These are phyloP conservation scores for Hemithea aestivaria DNA, from an alignment of 2,888 invertebrate genomes.

Conservation along the genomic window DNA sequence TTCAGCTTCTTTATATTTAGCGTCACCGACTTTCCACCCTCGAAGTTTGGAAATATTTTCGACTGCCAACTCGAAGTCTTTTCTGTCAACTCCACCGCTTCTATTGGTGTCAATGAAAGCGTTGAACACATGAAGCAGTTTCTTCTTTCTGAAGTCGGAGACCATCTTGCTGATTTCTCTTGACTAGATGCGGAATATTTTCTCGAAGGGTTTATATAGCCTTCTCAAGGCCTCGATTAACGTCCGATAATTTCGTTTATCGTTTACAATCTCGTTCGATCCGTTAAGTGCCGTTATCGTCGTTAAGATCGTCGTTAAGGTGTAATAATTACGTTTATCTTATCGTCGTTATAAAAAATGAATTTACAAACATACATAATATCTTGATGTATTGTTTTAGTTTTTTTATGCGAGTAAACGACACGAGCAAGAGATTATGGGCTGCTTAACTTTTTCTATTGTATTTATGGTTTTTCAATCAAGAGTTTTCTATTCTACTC, in stretches of 20 bases:
- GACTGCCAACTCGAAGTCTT: constrained; percentile 91
- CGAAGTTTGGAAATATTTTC: constrained; percentile 89
- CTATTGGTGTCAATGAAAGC: constrained; percentile 93
- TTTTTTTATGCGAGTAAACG: too few relatives aligned
- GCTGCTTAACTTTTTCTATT: too few relatives aligned
- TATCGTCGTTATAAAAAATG: constrained; percentile 2
- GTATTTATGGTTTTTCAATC: too few relatives aligned
- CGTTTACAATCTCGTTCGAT: constrained; percentile 25
- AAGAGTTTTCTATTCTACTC: too few relatives aligned
- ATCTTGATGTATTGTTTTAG: too few relatives aligned
- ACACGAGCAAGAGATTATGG: too few relatives aligned
- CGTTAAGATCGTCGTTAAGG: constrained; percentile 21
- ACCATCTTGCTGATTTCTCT: constrained; percentile 71
- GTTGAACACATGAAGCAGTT: constrained; percentile 90
- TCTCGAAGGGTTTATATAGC: constrained; percentile 32
- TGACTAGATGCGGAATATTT: constrained; percentile 13
- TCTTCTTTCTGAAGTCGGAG: constrained; percentile 93
- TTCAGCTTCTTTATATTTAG: constrained; percentile 86
- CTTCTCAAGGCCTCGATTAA: constrained; percentile 16
- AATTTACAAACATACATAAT: too few relatives aligned
- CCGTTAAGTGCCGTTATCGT: constrained; percentile 24
- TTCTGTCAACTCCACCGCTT: constrained; percentile 92
- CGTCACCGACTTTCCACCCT: constrained; percentile 86
- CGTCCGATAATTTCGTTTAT: constrained; percentile 24
- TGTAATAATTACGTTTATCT: constrained; percentile 14